phyloP scores from a whole-genome alignment of 1,140 invertebrate species.

The Drosophila ambigua region DNA sequence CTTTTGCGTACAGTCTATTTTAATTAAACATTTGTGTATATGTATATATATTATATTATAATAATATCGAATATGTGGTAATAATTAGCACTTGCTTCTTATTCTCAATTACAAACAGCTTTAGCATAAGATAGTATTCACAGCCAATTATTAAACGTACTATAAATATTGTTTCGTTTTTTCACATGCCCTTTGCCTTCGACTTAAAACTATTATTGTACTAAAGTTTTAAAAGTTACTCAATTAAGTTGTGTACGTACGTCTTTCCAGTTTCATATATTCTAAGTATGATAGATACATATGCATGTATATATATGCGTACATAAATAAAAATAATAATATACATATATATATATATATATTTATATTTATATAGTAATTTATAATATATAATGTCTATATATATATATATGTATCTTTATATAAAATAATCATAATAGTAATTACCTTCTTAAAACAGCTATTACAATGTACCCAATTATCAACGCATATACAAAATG shows the following conservation, averaged over 20 bases:
- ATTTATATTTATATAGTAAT: too few species aligned
- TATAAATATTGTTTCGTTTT: constrained; percentile 39
- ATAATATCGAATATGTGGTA: constrained; percentile 4
- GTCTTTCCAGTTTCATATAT: constrained; percentile 3
- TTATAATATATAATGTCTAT: too few species aligned
- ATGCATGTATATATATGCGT: neutral
- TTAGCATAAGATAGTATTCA: constrained; percentile 66
- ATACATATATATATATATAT: too few species aligned
- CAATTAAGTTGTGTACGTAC: neutral
- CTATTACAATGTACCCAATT: too few species aligned
- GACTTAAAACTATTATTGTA: constrained; percentile 61
- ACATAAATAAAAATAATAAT: too few species aligned
- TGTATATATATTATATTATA: constrained; percentile 17
- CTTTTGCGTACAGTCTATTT: constrained; percentile 39
- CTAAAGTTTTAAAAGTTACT: constrained; percentile 33
- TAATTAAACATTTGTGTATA: constrained; percentile 6
- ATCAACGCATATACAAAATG: too few species aligned
- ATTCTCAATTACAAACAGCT: constrained; percentile 42
- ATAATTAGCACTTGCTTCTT: constrained; percentile 22
- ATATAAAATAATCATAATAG: too few species aligned
- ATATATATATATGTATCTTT: too few species aligned
- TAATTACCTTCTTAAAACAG: too few species aligned
- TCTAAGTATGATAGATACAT: constrained; percentile 6
- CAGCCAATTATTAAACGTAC: constrained; percentile 69
- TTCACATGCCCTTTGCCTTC: constrained; percentile 35